Base-by-base conservation (phyloP, 1,140 invertebrate genomes). In the Pomacea maculata region DNA sequence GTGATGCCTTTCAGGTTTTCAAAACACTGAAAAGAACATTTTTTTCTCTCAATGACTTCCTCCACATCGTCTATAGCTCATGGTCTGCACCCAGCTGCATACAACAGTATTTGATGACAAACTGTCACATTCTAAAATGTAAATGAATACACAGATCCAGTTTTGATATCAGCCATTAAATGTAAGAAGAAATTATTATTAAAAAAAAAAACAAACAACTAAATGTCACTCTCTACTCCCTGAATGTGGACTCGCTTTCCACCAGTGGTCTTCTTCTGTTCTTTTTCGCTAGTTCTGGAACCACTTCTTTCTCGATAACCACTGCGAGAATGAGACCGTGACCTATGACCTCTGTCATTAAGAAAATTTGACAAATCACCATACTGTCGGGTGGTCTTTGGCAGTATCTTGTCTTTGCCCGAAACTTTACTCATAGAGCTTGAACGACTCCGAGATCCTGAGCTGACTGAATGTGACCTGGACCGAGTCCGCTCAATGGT, bases 151-250 rank as follows among this genome's bases (percentile, higher is more conserved):
- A 45, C 34, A 45, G 34, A 45, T 45, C 34, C 34, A 45, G 34
- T 45, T 45, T 45, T 45, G 34, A 45, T 45, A 45, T 2, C 34
- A 45, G 34, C 34, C 34, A 45, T 45, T 45, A 45, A 2, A 45
- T 45, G 0, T 61, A 1, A 14, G 57, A 61, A 61, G 57, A 11
- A 61, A 61, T 17, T 17, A 61, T 61, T 61, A 57, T 14, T 14
- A 61, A 61, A 61, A 61, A 61, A 61, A 10, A 10, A 0, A 57
- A 14, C 55, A 0, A 57, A 14, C 55, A 57, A 2, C 57, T 68
- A 78, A 70, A 78, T 70, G 77, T 78, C 77, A 25, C 65, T 78
- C 77, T 78, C 77, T 34, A 78, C 77, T 14, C 65, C 45, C 64
- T 68, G 65, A 71, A 78, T 78, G 52, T 78, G 77, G 1, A 78